Evolutionary conservation across 2,797 vertebrate species (phyloP), one percentile per base, ranked within the genome.

Genomic region (Spinus pinus): DNA sequence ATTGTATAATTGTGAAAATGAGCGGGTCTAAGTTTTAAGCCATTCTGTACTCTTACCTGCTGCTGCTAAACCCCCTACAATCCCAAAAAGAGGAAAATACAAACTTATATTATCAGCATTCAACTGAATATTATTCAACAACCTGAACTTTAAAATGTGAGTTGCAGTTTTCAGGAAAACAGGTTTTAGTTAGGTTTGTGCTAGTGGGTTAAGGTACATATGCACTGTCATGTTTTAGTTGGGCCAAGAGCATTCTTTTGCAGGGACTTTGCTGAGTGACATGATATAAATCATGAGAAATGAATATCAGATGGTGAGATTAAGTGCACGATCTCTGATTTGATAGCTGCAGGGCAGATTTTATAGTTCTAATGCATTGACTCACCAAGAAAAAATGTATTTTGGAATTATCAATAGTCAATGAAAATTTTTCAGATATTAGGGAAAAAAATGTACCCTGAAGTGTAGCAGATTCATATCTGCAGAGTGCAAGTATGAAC

Each of bases 371-470:
- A 82, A 58, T 41, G 21, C 30, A 33, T 22, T 35, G 7, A 22
- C 85, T 85, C 41, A 60, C 7, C 10, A 83, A 74, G 9, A 10
- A 81, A 72, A 85, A 33, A 6, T 42, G 3, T 62, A 28, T 53
- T 75, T 82, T 72, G 47, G 20, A 58, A 65, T 65, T 72, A 8
- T 9, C 0, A 35, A 10, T 37, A 53, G 14, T 9, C 11, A 57
- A 17, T 12, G 14, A 17, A 41, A 39, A 3, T 2, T 37, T 56
- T 53, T 81, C 54, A 65, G 27, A 9, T 61, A 79, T 61, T 64
- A 53, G 12, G 27, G 2, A 31, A 39, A 17, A 57, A 65, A 74
- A 42, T 7, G 21, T 11, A 42, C 44, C n/a, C 46, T 0, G 0
- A 7, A 57, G 3, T 10, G 14, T 31, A 74, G 16, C 10, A 69